Conservation (phyloP, 2,888 invertebrate genomes). For the Thera britannica region DNA sequence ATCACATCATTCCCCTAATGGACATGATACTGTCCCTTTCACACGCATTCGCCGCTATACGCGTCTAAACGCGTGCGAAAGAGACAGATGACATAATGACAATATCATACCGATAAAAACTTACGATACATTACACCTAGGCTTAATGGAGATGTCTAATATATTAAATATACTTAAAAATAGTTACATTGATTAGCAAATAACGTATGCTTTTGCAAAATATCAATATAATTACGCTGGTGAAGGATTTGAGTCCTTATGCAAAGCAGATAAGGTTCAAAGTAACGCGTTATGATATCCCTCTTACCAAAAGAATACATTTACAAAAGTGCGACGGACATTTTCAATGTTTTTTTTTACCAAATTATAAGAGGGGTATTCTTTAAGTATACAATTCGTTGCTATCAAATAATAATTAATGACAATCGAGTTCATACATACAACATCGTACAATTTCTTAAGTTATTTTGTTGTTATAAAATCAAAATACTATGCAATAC, state of each 20-base stretch:
- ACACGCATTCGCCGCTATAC: slow-evolving; percentile 20
- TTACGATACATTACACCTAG: slow-evolving; percentile 75
- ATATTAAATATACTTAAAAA: slow-evolving; percentile 79
- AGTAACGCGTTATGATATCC: background rate
- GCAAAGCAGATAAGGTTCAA: slow-evolving; percentile 35
- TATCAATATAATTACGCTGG: slow-evolving; percentile 37
- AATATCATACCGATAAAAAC: slow-evolving; percentile 78
- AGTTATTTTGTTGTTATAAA: background rate
- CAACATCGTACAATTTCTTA: background rate
- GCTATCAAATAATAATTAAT: slow-evolving; percentile 8
- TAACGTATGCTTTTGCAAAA: slow-evolving; percentile 51
- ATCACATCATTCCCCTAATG: slow-evolving; percentile 80
- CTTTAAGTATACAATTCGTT: slow-evolving; percentile 9
- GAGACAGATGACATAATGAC: slow-evolving; percentile 64
- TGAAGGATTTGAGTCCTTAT: slow-evolving; percentile 43
- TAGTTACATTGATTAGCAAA: slow-evolving; percentile 69
- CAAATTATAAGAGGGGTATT: background rate
- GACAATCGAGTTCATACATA: background rate
- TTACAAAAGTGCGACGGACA: slow-evolving; percentile 5
- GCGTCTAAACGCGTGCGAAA: slow-evolving; percentile 48
- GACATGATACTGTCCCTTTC: slow-evolving; percentile 62
- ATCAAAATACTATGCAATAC: slow-evolving; percentile 8
- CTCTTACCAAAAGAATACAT: slow-evolving; percentile 9
- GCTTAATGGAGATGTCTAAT: slow-evolving; percentile 80
- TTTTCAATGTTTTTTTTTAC: slow-evolving; percentile 5